phyloP scores from a whole-genome alignment of 1,140 invertebrate genomes.

The Aethina tumida region DNA sequence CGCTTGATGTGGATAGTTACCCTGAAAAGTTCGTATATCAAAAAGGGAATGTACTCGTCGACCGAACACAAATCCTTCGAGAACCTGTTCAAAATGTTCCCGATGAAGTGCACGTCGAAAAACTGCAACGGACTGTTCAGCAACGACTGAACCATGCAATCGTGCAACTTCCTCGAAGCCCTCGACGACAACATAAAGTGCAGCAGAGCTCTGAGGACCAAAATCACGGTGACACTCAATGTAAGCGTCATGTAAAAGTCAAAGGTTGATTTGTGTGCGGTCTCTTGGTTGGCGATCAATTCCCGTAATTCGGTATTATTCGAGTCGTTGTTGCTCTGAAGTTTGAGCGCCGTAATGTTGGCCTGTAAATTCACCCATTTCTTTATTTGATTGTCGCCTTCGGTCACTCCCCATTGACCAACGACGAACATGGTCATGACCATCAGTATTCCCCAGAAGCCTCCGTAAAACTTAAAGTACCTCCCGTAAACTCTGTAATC shows the following conservation, averaged over 20 bases:
- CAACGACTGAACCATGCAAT: constrained; percentile 19
- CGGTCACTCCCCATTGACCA: constrained; percentile 12
- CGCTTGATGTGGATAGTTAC: no score
- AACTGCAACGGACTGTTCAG: constrained; percentile 25
- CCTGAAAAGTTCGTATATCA: constrained; percentile 22
- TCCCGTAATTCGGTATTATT: constrained; percentile 12
- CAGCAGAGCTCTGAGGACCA: constrained; percentile 32
- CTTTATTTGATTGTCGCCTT: constrained; percentile 21
- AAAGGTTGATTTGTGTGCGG: constrained; percentile 43
- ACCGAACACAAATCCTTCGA: constrained; percentile 68
- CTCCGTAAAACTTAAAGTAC: constrained; percentile 23
- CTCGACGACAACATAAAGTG: constrained; percentile 18
- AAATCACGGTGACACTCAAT: constrained; percentile 53
- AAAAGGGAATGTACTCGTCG: constrained; percentile 42
- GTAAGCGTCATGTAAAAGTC: constrained; percentile 51
- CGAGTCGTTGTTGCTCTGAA: constrained; percentile 12
- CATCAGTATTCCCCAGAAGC: constrained; percentile 14
- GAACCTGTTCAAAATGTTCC: constrained; percentile 56
- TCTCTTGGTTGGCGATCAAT: constrained; percentile 8
- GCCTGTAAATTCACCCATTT: constrained; percentile 19
- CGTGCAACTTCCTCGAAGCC: constrained; percentile 22
- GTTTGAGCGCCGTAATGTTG: constrained; percentile 9
- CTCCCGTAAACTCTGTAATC: constrained; percentile 17
- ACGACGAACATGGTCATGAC: constrained; percentile 12
- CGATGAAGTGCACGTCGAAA: constrained; percentile 50